Evolutionary conservation across 2,113 vertebrate species (phyloP).

Genomic region (Callocephalon fimbriatum): DNA sequence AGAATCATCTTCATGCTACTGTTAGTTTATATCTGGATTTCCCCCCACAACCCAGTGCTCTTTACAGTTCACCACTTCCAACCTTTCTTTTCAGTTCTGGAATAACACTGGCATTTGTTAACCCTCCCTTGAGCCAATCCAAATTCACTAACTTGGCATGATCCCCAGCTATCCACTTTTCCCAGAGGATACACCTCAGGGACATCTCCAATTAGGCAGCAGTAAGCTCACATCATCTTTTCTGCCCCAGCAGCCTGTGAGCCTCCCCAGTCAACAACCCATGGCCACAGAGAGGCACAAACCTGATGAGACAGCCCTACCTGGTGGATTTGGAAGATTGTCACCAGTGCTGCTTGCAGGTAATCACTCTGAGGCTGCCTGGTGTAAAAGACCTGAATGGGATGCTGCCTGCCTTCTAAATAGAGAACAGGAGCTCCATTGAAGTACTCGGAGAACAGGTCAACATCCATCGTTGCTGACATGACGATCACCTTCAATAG

Average conservation of each 20-base stretch:
- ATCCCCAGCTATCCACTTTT: neutral
- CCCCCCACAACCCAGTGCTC: neutral
- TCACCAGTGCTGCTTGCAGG: constrained; percentile 92
- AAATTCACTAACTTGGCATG: neutral
- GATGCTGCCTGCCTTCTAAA: constrained; percentile 92
- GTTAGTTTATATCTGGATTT: neutral
- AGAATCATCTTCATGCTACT: neutral
- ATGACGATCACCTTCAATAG: constrained; percentile 88
- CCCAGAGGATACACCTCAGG: neutral
- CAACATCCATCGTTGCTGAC: constrained; percentile 98
- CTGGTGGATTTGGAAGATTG: constrained; percentile 97
- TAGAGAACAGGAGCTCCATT: constrained; percentile 93
- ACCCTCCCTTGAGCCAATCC: neutral
- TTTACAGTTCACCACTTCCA: neutral
- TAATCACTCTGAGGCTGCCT: constrained; percentile 94
- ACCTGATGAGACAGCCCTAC: constrained; percentile 23
- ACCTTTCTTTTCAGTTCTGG: neutral
- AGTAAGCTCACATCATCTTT: neutral
- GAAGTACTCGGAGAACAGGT: constrained; percentile 95
- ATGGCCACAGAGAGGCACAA: neutral
- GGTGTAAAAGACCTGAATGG: constrained; percentile 94
- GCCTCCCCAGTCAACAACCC: accelerated
- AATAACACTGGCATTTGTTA: neutral
- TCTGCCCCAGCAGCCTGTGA: neutral
- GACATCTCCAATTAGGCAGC: neutral